Evolutionary conservation across 2,888 invertebrate species (phyloP).

Genomic region (Lottia gigantea): DNA sequence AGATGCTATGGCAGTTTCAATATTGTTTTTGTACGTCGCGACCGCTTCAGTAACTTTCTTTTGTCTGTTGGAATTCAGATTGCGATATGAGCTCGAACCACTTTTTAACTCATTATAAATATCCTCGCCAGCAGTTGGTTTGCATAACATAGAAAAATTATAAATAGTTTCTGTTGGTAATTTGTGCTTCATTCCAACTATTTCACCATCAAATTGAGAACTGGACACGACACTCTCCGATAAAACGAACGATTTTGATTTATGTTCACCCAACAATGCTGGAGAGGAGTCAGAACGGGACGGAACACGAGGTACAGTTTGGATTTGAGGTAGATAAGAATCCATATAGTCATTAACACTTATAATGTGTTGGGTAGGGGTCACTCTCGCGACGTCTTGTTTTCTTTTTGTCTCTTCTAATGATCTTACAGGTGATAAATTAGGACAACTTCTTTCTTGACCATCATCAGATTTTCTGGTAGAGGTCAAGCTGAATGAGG

Average conservation of each 20-base stretch:
- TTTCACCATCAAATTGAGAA: not conserved
- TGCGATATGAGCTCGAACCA: not conserved
- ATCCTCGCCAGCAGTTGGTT: not conserved
- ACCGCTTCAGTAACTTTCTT: not conserved
- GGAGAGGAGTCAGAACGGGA: not conserved
- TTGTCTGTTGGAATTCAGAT: not conserved
- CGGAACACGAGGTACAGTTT: not conserved
- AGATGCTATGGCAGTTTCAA: not conserved
- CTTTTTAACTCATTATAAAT: not conserved
- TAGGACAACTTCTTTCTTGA: not conserved
- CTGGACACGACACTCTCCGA: not conserved
- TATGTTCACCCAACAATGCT: not conserved
- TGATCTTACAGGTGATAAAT: constrained; percentile 1
- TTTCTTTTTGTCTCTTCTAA: not conserved
- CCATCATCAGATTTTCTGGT: too few species aligned
- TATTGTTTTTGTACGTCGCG: not conserved
- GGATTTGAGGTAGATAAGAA: not conserved
- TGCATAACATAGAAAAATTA: not conserved
- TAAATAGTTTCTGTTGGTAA: not conserved
- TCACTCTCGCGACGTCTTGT: not conserved
- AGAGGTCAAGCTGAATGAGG: too few species aligned
- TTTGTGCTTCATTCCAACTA: not conserved
- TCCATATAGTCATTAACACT: not conserved
- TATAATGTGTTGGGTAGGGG: not conserved
- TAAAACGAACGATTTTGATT: not conserved